phyloP scores from a whole-genome alignment of 1,140 invertebrate species.

The Vollenhovia emeryi region DNA sequence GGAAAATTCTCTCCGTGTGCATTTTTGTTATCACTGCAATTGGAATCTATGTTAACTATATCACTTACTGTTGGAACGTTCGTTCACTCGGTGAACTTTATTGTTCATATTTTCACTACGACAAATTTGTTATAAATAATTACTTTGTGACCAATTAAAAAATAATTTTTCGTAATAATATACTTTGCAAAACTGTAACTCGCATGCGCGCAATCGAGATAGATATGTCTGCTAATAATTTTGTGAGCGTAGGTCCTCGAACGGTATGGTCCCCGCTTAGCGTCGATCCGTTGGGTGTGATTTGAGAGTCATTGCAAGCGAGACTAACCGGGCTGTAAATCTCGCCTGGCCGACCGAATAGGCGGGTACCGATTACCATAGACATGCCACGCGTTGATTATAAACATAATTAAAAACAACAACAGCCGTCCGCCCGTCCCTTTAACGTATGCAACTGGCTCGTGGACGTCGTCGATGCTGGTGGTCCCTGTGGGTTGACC shows the following conservation, averaged over 20 bases:
- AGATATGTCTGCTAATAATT: neutral
- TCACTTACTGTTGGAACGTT: no score
- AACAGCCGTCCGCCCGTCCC: slow-evolving; percentile 76
- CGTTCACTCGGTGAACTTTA: no score
- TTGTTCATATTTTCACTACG: no score
- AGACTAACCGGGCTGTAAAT: slow-evolving; percentile 78
- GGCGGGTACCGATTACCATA: slow-evolving; percentile 83
- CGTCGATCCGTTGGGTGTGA: slow-evolving; percentile 50
- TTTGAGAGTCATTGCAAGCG: slow-evolving; percentile 74
- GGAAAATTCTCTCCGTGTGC: no score
- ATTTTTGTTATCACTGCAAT: no score
- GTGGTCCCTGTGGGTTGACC: slow-evolving; percentile 83
- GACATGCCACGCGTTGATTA: slow-evolving; percentile 85
- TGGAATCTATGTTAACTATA: no score
- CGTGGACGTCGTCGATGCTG: slow-evolving; percentile 82
- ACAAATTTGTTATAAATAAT: no score
- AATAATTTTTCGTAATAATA: neutral
- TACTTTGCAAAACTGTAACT: neutral
- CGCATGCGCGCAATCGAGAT: neutral
- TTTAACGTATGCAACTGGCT: slow-evolving; percentile 81
- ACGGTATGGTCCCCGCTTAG: neutral
- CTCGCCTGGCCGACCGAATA: slow-evolving; percentile 74
- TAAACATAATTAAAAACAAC: slow-evolving; percentile 86
- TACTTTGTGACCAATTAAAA: no score
- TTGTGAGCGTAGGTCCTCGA: neutral